Percentiles rank a stretch among this genome's conserved stretches.
Evolutionary conservation across 2,113 vertebrate genomes (phyloP).

Genomic region (Cyprinodon brontotheroides): DNA sequence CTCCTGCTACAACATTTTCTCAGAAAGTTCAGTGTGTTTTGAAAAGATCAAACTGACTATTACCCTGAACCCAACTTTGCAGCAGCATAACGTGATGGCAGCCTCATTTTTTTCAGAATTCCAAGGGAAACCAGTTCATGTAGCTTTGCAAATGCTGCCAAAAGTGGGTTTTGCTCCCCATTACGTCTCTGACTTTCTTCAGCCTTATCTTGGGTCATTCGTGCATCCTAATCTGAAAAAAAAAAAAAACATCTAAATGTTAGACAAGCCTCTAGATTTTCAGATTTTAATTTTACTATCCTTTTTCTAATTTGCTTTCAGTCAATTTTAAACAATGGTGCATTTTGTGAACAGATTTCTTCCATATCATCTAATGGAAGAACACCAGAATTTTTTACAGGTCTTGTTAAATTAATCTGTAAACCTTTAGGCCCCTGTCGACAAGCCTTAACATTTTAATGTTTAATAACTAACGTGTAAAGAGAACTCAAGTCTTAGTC

Average conservation of each 20-base stretch:
- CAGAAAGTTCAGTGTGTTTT: not conserved
- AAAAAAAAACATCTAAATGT: not conserved
- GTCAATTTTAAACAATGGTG: not conserved
- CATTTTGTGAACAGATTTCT: not conserved
- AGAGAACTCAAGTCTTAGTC: constrained; percentile 31
- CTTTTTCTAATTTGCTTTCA: not conserved
- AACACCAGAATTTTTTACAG: not conserved
- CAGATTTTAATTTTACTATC: no score
- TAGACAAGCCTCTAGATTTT: not conserved
- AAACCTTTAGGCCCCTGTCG: not conserved
- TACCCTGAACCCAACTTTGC: no score
- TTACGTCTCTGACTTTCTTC: no score
- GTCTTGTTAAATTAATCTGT: not conserved
- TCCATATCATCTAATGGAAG: not conserved
- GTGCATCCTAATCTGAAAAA: no score
- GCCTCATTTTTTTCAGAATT: no score
- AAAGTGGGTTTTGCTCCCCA: no score
- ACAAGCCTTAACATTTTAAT: not conserved
- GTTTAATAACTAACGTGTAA: not conserved
- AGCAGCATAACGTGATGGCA: no score
- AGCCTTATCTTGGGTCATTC: no score
- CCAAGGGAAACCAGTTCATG: no score
- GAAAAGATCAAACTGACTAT: no score
- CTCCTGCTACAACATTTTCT: not conserved
- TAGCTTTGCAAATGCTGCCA: no score